Percentiles rank a stretch among this genome's conserved stretches.
These are phyloP conservation scores for Rhynchonycteris naso DNA, from an alignment of 2,797 vertebrate genomes.

Conservation along the genomic window DNA sequence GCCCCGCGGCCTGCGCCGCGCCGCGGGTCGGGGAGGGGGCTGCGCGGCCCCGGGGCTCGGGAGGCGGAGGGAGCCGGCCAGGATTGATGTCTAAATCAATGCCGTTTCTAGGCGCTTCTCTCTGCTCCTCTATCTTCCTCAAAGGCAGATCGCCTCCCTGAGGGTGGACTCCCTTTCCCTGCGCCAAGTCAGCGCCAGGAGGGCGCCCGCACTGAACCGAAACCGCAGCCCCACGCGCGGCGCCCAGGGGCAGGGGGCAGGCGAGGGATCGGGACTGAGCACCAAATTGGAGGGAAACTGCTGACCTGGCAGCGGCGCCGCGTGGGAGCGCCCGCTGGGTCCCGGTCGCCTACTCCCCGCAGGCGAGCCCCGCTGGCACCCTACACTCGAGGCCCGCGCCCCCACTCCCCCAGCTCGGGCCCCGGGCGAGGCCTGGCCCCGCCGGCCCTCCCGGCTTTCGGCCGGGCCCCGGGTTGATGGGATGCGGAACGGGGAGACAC, in stretches of 20 bases:
- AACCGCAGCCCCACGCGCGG: neutral
- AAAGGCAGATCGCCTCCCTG: conserved; percentile 47
- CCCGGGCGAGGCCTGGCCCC: neutral
- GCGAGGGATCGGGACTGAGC: too few species aligned
- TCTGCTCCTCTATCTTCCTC: conserved; percentile 62
- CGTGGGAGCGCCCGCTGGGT: neutral
- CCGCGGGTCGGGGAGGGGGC: neutral
- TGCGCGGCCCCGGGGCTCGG: neutral
- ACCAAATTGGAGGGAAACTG: neutral
- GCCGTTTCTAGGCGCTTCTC: conserved; percentile 76
- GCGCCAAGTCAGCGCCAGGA: neutral
- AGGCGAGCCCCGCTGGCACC: neutral
- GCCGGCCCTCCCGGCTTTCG: neutral
- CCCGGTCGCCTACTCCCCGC: neutral
- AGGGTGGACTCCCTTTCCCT: conserved; percentile 36
- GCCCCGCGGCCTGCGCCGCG: neutral
- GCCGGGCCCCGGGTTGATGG: neutral
- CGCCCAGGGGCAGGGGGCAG: neutral
- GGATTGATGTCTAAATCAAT: conserved; percentile 83
- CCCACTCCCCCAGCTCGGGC: neutral
- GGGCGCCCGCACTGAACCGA: neutral
- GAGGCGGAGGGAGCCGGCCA: conserved; percentile 66
- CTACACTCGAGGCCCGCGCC: neutral
- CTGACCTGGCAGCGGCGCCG: neutral
- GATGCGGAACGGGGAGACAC: neutral